Base-by-base conservation (phyloP, 2,797 vertebrate genomes). In the Otus scops region DNA sequence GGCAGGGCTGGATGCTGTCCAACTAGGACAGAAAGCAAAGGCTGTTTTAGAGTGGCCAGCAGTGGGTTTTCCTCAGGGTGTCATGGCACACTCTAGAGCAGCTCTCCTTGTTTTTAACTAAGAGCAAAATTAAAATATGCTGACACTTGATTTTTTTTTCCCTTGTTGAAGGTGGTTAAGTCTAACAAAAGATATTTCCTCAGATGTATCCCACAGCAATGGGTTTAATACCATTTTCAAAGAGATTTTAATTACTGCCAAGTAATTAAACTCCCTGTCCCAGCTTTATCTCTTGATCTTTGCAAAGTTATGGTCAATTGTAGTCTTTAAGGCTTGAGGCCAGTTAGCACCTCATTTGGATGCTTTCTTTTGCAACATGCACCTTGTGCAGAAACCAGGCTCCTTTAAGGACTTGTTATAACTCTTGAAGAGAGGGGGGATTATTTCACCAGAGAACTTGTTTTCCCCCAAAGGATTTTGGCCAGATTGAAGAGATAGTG, bases 1-100 rank as follows among this genome's bases (percentile, higher is more conserved):
- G 24, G 89, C 45, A 75, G 0, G 38, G 68, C 86, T 96, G 94
- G 92, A 80, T 68, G 71, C 61, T 21, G 7, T 89, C 95, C 96
- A 92, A 48, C 23, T 93, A 65, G 86, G 94, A 63, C 90, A 88
- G 78, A 97, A 83, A 88, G 78, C 68, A 88, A 70, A 68, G 84
- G 63, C 88, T 93, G 30, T 34, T 74, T 86, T 53, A 59, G 86
- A 92, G 76, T 83, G 56, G 32, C 75, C 60, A 51, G 77, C 81
- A 71, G 56, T 89, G 67, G 50, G 7, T 79, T 89, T 92, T 85
- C 64, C 75, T 91, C 75, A 39, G 68, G 68, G 38, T 92, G 43
- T 57, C 53, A 11, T 8, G 11, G 38, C 74, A 28, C 14, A 0
- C 19, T 76, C 34, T 30, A 30, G 51, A 85, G 90, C 48, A 80